These are phyloP conservation scores for Smittia sp. DNA, from an alignment of 2,888 invertebrate genomes.

Conservation along the genomic window DNA sequence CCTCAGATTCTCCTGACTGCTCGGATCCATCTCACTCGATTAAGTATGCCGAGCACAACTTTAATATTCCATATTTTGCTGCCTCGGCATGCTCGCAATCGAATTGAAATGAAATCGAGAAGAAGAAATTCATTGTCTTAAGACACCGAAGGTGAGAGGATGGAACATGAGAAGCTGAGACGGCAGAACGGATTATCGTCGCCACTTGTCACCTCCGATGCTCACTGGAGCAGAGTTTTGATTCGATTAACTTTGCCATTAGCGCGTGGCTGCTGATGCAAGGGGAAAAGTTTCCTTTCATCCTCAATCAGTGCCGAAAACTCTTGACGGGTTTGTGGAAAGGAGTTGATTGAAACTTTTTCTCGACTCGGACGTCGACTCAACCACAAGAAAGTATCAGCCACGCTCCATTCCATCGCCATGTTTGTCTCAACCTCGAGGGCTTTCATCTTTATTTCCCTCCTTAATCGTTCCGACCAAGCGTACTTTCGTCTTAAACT, in stretches of 20 bases:
- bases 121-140: slow-evolving; percentile 3
- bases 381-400: no score
- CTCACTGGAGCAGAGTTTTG: background rate
- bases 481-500: no score
- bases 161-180: background rate
- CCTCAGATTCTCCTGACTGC: background rate
- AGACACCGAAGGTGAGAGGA: background rate
- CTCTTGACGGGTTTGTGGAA: no score
- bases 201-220: background rate
- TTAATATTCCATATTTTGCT: slow-evolving; percentile 25
- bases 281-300: background rate
- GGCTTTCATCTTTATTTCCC: no score
- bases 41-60: slow-evolving; percentile 7
- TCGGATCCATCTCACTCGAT: background rate
- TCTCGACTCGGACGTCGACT: no score
- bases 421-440: no score
- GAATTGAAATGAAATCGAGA: slow-evolving; percentile 7
- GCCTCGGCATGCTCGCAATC: background rate
- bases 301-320: no score
- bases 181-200: background rate
- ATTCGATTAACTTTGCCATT: background rate
- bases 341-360: no score
- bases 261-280: background rate
- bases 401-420: no score
- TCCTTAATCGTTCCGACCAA: no score